Conservation (phyloP, 2,888 invertebrate genomes). For the Napeogenes inachia region DNA sequence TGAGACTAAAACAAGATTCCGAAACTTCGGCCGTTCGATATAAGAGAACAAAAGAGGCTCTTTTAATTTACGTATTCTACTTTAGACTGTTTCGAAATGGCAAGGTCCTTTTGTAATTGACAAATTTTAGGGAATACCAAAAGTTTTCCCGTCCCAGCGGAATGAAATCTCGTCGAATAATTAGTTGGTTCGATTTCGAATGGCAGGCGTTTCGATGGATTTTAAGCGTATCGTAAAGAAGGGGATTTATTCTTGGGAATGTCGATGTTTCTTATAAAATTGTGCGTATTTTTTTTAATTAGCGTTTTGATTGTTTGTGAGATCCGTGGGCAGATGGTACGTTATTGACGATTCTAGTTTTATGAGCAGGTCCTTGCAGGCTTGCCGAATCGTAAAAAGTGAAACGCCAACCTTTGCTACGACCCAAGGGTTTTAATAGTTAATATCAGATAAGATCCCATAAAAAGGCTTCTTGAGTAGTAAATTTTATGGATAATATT, state of each 20-base stretch:
- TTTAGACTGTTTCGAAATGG: conserved; percentile 39
- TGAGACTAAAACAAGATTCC: conserved; percentile 57
- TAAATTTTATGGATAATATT: not conserved
- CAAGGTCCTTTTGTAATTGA: conserved; percentile 58
- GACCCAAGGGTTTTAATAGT: conserved; percentile 14
- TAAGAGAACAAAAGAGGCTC: conserved; percentile 56
- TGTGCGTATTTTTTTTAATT: conserved; percentile 58
- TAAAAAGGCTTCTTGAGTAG: not conserved
- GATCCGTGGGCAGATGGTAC: conserved; percentile 65
- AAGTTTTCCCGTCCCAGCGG: conserved; percentile 38
- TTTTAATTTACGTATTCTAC: conserved; percentile 55
- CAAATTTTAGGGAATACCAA: conserved; percentile 60
- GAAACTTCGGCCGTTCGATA: conserved; percentile 53
- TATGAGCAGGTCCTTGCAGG: conserved; percentile 51
- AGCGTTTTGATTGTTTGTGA: conserved; percentile 63
- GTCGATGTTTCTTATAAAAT: conserved; percentile 51
- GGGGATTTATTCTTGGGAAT: conserved; percentile 51
- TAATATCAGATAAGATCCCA: conserved; percentile 10
- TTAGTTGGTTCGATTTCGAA: conserved; percentile 50
- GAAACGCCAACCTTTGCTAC: conserved; percentile 17
- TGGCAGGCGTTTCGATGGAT: conserved; percentile 42
- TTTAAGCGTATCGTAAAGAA: conserved; percentile 49
- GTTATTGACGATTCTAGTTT: conserved; percentile 67
- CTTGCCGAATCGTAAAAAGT: conserved; percentile 19
- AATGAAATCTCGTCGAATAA: conserved; percentile 49